Evolutionary conservation across 1,140 invertebrate species (phyloP).

Genomic region (Zelostemma sp.): DNA sequence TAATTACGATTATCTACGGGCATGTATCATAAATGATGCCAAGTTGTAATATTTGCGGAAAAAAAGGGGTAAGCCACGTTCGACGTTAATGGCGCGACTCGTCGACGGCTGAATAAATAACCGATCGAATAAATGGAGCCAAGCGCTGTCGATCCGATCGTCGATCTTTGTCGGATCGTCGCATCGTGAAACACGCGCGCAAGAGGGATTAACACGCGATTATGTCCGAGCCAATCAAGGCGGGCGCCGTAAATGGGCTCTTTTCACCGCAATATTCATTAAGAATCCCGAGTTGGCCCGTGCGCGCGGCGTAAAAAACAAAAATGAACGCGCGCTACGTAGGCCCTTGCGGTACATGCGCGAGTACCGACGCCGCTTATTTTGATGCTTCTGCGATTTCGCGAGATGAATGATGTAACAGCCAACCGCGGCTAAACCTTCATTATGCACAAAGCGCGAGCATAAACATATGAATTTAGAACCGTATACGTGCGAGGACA

Average conservation of each 20-base stretch:
- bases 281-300: conserved; percentile 7
- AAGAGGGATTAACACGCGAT: conserved; percentile 17
- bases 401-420: conserved; percentile 51
- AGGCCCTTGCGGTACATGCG: background rate
- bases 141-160: background rate
- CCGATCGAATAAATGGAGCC: conserved; percentile 7
- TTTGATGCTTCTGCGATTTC: conserved; percentile 51
- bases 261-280: conserved; percentile 16
- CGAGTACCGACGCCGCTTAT: conserved; percentile 36
- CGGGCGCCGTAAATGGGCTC: conserved; percentile 12
- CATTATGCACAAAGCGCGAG: conserved; percentile 45
- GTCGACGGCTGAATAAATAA: conserved; percentile 13
- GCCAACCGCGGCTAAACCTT: conserved; percentile 34
- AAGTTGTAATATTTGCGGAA: conserved; percentile 1
- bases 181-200: background rate
- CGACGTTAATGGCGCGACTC: conserved; percentile 10
- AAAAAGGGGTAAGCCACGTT: background rate
- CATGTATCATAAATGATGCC: conserved; percentile 3
- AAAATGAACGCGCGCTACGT: background rate
- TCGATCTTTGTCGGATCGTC: conserved; percentile 1
- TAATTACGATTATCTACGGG: conserved; percentile 8
- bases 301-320: conserved; percentile 1
- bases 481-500: conserved; percentile 24
- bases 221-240: conserved; percentile 26
- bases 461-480: conserved; percentile 45